Evolutionary conservation across 1,140 invertebrate species (phyloP), one percentile per base, ranked within the genome.

Genomic region (Ctenoplectra terminalis): DNA sequence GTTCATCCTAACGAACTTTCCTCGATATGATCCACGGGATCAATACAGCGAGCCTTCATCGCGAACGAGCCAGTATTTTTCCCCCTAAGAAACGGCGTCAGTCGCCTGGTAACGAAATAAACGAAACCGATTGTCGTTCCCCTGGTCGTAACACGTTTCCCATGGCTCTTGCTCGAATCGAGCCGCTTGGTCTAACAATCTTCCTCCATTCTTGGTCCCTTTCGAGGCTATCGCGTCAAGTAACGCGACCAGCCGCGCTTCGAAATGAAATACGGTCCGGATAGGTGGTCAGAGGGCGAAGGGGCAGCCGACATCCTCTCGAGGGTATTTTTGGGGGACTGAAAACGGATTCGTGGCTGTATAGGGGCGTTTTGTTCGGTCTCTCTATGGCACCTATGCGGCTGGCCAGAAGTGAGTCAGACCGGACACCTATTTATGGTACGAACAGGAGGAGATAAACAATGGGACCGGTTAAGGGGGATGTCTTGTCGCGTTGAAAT

Each of bases 371-470:
- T 83, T 72, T 48, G 71, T 70, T 43, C 52, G 26, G 60, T 50
- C 71, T 72, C 82, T 54, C 23, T 73, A 82, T 56, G 83, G 72
- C 29, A 80, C 79, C 54, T 79, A 71, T 63, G 80, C 46, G 7
- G 70, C n/a, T 43, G 50, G 29, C 63, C 46, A 71, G 79, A 81
- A 85, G 70, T 50, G 23, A 81, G 66, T 34, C 74, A 58, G 66
- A 1, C 58, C 26, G 60, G 67, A 73, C 74, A 34, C 56, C 82
- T 87, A 87, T 87, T 87, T 87, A 87, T 72, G 85, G 75, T 56
- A 78, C 43, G 76, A 84, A 80, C 76, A 66, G 67, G 48, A 81
- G 63, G 50, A 84, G 82, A 87, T 84, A 87, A 87, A 87, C 86
- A 87, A 87, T 87, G 54, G 76, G 82, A 70, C 73, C 54, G 46